These are phyloP conservation scores for Leptopilina syphax DNA, from an alignment of 2,888 invertebrate species.

Conservation along the genomic window DNA sequence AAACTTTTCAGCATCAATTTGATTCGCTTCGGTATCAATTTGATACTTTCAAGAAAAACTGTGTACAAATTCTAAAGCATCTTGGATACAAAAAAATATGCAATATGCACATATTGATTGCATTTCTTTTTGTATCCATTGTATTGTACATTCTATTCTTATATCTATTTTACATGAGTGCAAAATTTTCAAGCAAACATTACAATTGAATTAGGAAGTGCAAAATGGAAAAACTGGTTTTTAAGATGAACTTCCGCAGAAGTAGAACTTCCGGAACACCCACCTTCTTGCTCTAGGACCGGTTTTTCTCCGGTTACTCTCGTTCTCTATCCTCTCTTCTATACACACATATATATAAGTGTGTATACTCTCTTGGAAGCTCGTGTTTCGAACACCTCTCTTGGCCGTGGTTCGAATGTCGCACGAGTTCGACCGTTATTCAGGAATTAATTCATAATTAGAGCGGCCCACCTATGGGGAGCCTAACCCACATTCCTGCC, in stretches of 20 bases:
- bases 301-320: constrained; percentile 47
- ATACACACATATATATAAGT: too few species aligned
- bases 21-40: too few species aligned
- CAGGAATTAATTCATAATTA: constrained; percentile 76
- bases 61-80: too few species aligned
- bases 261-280: constrained; percentile 50
- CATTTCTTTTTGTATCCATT: too few species aligned
- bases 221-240: constrained; percentile 19
- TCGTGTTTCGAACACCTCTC: constrained; percentile 56
- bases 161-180: too few species aligned
- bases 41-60: too few species aligned
- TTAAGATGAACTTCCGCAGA: constrained; percentile 25
- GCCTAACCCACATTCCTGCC: constrained; percentile 62
- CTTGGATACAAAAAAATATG: too few species aligned
- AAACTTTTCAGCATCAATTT: too few species aligned
- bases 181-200: too few species aligned
- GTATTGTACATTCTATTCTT: too few species aligned
- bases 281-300: constrained; percentile 55
- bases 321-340: constrained; percentile 54
- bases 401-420: constrained; percentile 52
- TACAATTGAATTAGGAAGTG: not conserved
- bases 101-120: too few species aligned
- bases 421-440: constrained; percentile 73
- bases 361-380: constrained; percentile 43
- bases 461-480: constrained; percentile 65